Evolutionary conservation across 2,113 vertebrate genomes (phyloP).

Genomic region (Passer montanus): DNA sequence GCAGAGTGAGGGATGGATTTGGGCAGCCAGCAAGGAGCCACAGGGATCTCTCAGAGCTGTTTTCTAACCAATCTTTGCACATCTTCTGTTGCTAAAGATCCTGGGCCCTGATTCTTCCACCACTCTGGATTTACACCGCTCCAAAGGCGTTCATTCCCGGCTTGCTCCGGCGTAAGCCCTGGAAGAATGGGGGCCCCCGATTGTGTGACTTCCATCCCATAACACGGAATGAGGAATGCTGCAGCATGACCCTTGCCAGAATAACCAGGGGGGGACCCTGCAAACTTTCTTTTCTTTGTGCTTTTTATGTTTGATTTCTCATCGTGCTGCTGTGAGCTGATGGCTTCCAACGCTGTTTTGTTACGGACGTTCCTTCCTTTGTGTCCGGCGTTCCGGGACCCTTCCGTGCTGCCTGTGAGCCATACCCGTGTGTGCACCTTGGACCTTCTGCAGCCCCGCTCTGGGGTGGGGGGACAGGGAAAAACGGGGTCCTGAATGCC

Average conservation of each 20-base stretch:
- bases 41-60: constrained; percentile 60
- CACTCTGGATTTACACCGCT: not conserved
- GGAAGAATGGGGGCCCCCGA: constrained; percentile 36
- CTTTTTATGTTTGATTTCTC: constrained; percentile 44
- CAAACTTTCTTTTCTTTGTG: constrained; percentile 66
- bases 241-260: constrained; percentile 69
- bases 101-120: constrained; percentile 43
- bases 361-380: constrained; percentile 22
- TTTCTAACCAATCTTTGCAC: constrained; percentile 68
- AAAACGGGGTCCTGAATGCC: accelerated
- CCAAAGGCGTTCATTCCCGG: not conserved
- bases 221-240: constrained; percentile 70
- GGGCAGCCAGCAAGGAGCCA: not conserved
- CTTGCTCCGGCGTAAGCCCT: not conserved
- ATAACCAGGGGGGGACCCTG: not conserved
- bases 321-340: constrained; percentile 61
- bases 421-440: not conserved
- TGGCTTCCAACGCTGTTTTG: constrained; percentile 66
- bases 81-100: constrained; percentile 62
- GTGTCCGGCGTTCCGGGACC: constrained; percentile 45
- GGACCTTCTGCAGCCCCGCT: constrained; percentile 7
- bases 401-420: not conserved
- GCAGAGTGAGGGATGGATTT: not conserved
- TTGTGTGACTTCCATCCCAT: constrained; percentile 61
- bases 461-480: not conserved